These are phyloP conservation scores for Oncopodura yosiiana DNA, from an alignment of 1,140 invertebrate genomes.

Conservation along the genomic window DNA sequence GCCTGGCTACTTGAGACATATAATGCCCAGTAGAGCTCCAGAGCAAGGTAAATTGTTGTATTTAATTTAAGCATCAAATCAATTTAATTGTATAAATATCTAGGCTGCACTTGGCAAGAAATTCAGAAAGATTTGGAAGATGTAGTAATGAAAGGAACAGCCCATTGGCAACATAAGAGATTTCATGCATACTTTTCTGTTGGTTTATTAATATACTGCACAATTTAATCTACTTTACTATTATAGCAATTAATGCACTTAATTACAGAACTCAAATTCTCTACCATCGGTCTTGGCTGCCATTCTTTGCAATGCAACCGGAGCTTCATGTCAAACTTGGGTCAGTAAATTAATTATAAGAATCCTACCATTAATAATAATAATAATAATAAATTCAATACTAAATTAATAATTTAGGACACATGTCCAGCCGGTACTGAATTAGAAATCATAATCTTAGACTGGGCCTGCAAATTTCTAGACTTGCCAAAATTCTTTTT, in stretches of 20 bases:
- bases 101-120: background rate
- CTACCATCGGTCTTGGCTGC: conserved; percentile 96
- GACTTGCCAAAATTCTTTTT: conserved; percentile 78
- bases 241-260: too few relatives aligned
- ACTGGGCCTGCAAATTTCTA: conserved; percentile 87
- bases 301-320: conserved; percentile 89
- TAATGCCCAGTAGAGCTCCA: conserved; percentile 5
- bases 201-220: too few relatives aligned
- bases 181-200: conserved; percentile 98
- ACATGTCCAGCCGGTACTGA: conserved; percentile 95
- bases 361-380: background rate
- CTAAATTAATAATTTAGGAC: conserved; percentile 61
- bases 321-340: conserved; percentile 97
- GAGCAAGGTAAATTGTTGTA: conserved; percentile 12
- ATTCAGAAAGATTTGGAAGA: conserved; percentile 20
- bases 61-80: too few relatives aligned
- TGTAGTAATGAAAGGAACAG: conserved; percentile 40
- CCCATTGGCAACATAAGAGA: conserved; percentile 96
- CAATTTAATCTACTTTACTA: too few relatives aligned
- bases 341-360: conserved; percentile 44
- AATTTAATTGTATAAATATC: too few relatives aligned
- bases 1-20: conserved; percentile 3
- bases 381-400: conserved; percentile 2
- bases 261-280: too few relatives aligned
- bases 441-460: conserved; percentile 87